These are phyloP conservation scores for Ganaspis brasiliensis DNA, from an alignment of 2,888 invertebrate genomes.

Conservation along the genomic window DNA sequence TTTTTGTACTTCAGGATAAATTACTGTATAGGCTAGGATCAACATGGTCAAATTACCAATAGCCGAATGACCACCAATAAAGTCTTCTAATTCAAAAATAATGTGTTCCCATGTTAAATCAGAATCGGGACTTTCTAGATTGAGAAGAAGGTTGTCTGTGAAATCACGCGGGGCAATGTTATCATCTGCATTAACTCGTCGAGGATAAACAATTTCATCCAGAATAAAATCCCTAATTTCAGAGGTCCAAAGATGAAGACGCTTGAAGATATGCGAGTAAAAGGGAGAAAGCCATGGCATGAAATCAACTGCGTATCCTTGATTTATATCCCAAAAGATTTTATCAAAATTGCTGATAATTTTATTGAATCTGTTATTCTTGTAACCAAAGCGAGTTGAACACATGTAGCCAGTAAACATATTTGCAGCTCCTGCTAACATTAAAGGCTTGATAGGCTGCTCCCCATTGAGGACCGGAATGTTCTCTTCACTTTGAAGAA, in stretches of 20 bases:
- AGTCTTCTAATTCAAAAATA: conserved; percentile 92
- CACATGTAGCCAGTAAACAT: conserved; percentile 95
- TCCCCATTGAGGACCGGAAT: conserved; percentile 69
- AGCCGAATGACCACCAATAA: conserved; percentile 93
- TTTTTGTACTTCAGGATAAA: conserved; percentile 85
- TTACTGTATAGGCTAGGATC: conserved; percentile 86
- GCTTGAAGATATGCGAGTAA: conserved; percentile 86
- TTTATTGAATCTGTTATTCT: conserved; percentile 86
- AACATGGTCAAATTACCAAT: conserved; percentile 92
- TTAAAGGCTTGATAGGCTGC: conserved; percentile 85
- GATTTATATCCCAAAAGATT: conserved; percentile 96
- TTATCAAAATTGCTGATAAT: conserved; percentile 90
- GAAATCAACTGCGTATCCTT: conserved; percentile 93
- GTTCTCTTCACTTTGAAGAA: conserved; percentile 81
- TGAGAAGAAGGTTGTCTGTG: conserved; percentile 89
- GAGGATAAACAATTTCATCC: conserved; percentile 85
- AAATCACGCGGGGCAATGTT: conserved; percentile 85
- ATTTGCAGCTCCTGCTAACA: conserved; percentile 90
- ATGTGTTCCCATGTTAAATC: conserved; percentile 89
- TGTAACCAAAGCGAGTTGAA: conserved; percentile 87
- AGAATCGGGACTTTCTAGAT: conserved; percentile 84
- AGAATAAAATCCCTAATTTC: conserved; percentile 89
- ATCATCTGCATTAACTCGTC: conserved; percentile 82
- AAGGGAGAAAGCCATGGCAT: conserved; percentile 91
- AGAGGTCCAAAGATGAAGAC: conserved; percentile 86